A percentile compares a stretch with the other conserved stretches of the same genome.
Evolutionary conservation across 2,888 invertebrate genomes (phyloP).

Genomic region (Acanthacorydalis orientalis): DNA sequence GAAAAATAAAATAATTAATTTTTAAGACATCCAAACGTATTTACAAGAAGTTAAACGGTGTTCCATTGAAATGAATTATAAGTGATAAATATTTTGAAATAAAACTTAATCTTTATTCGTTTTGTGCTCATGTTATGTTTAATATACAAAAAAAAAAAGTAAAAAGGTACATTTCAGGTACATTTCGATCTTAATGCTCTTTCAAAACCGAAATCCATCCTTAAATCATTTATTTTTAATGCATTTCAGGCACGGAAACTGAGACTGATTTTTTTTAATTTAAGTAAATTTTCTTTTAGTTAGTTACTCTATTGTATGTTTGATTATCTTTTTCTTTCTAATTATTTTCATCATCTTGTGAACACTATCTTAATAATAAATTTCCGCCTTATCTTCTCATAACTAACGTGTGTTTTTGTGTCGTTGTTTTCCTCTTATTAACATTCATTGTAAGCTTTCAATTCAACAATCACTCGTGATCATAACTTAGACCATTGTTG

Average conservation of each 20-base stretch:
- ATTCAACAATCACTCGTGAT: too few relatives aligned
- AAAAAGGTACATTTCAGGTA: conserved; percentile 1
- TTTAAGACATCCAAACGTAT: too few relatives aligned
- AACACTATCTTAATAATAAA: background rate
- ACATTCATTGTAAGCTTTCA: background rate
- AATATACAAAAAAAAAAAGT: too few relatives aligned
- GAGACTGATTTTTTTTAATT: background rate
- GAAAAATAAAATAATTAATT: too few relatives aligned
- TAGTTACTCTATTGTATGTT: conserved; percentile 20
- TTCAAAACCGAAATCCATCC: background rate
- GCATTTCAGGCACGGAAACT: conserved; percentile 2
- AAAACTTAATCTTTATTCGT: too few relatives aligned
- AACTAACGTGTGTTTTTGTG: background rate
- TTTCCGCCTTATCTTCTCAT: background rate
- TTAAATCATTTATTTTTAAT: conserved; percentile 1
- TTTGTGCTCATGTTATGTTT: too few relatives aligned
- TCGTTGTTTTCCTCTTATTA: background rate
- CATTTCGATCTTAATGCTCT: background rate
- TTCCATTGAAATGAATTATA: too few relatives aligned
- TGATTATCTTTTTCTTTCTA: conserved; percentile 10
- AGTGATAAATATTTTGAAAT: too few relatives aligned
- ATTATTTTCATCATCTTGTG: background rate
- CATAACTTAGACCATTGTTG: too few relatives aligned
- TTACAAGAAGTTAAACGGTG: too few relatives aligned
- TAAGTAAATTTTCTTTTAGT: too few relatives aligned